A percentile compares a stretch with the other conserved stretches of the same genome.
Conservation (phyloP, 2,113 vertebrate species). For the Marcusenius ussheri region DNA sequence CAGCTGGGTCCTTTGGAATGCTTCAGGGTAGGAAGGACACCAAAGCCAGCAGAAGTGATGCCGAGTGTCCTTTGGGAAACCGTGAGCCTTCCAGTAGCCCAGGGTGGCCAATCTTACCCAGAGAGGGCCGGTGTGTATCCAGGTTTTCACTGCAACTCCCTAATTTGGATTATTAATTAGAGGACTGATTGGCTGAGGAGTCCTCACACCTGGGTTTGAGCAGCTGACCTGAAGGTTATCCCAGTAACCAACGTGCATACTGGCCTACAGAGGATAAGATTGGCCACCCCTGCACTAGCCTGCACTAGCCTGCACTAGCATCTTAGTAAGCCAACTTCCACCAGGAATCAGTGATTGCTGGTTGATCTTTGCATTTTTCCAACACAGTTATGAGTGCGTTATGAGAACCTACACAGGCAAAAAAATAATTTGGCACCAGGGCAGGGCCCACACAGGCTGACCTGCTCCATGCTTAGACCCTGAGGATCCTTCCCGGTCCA, state of each 20-base stretch:
- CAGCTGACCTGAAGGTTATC: not conserved
- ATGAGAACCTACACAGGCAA: not conserved
- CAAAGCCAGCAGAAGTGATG: not conserved
- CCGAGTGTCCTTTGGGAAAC: not conserved
- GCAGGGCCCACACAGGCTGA: conserved; percentile 46
- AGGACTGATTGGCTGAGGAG: not conserved
- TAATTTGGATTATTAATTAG: not conserved
- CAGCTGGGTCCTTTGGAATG: not conserved
- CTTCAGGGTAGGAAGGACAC: not conserved
- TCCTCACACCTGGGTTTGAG: not conserved
- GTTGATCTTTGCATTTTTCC: not conserved
- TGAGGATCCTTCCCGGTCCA: conserved; percentile 77
- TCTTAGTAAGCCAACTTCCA: not conserved
- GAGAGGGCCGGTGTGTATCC: not conserved
- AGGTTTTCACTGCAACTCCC: not conserved
- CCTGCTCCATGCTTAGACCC: conserved; percentile 77
- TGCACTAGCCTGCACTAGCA: not conserved
- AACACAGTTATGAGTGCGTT: not conserved
- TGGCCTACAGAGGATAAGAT: not conserved
- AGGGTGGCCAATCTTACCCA: not conserved
- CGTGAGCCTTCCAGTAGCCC: not conserved
- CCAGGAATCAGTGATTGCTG: not conserved
- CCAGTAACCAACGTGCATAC: not conserved
- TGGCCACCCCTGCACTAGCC: not conserved
- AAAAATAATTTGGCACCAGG: not conserved